Percentiles rank a stretch among this genome's conserved stretches.
Conservation (phyloP, 2,113 vertebrate genomes). For the Pollimyrus isidori region DNA sequence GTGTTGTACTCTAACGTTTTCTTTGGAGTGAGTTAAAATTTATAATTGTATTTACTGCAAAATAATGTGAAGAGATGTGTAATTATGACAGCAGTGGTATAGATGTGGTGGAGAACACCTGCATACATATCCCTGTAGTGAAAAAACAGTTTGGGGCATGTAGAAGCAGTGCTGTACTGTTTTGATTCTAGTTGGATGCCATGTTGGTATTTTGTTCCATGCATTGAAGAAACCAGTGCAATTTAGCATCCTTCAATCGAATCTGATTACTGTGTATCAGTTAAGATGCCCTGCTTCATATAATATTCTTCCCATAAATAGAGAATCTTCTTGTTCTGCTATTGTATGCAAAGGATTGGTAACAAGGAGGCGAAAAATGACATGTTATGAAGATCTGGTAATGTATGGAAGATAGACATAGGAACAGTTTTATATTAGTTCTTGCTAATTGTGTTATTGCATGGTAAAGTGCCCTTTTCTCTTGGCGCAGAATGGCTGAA, state of each 20-base stretch:
- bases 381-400: not conserved
- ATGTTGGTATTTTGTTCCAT: too few species aligned
- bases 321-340: not conserved
- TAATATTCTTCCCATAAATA: not conserved
- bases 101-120: not conserved
- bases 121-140: not conserved
- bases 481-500: not conserved
- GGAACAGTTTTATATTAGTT: not conserved
- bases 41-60: too few species aligned
- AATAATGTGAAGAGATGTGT: not conserved
- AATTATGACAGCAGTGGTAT: not conserved
- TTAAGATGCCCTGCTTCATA: not conserved
- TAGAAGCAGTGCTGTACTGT: not conserved
- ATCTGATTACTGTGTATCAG: too few species aligned
- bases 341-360: not conserved
- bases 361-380: not conserved
- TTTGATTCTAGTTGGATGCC: too few species aligned
- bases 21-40: too few species aligned
- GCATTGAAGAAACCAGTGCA: too few species aligned
- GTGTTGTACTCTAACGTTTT: too few species aligned
- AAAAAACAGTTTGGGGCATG: not conserved
- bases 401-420: not conserved
- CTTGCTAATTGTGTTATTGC: not conserved
- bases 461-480: not conserved
- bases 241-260: too few species aligned